Percentiles rank a stretch among this genome's conserved stretches.
Conservation (phyloP, 1,140 invertebrate genomes). For the Trachymyrmex septentrionalis region DNA sequence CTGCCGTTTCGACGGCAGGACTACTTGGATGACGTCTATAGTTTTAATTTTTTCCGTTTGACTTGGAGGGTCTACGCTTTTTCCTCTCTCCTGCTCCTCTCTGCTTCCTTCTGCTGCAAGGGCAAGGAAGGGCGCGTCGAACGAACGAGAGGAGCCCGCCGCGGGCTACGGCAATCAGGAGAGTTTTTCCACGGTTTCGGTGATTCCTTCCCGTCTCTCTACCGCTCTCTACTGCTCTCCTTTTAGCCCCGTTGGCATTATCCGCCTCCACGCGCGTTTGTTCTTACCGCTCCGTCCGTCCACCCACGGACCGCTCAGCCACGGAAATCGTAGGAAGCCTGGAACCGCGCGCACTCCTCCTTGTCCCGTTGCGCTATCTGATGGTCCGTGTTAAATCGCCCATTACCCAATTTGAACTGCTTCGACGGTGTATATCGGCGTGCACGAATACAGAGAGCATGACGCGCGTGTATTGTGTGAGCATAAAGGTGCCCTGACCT, state of each 20-base stretch:
- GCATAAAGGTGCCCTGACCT: constrained; percentile 44
- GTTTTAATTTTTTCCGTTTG: neutral
- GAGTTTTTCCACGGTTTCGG: constrained; percentile 69
- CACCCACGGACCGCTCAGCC: no score
- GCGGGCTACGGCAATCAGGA: constrained; percentile 74
- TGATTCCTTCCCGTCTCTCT: constrained; percentile 45
- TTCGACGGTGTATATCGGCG: constrained; percentile 37
- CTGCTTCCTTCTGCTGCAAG: neutral
- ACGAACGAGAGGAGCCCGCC: constrained; percentile 56
- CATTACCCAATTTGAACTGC: constrained; percentile 78
- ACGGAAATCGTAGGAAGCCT: constrained; percentile 59
- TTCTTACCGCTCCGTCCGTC: constrained; percentile 63
- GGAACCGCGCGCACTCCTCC: constrained; percentile 52
- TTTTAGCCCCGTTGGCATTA: constrained; percentile 31
- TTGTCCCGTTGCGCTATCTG: constrained; percentile 78
- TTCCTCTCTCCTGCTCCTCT: neutral
- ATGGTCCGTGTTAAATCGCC: constrained; percentile 82
- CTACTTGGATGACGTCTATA: neutral
- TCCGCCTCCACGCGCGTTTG: constrained; percentile 35
- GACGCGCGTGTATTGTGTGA: constrained; percentile 20
- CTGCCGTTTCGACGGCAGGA: constrained; percentile 3
- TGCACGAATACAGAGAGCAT: constrained; percentile 23
- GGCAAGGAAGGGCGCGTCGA: constrained; percentile 57
- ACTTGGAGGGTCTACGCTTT: constrained; percentile 30
- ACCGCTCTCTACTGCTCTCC: neutral